Evolutionary conservation across 2,888 invertebrate species (phyloP).

Genomic region (Drosophila buzzatii): DNA sequence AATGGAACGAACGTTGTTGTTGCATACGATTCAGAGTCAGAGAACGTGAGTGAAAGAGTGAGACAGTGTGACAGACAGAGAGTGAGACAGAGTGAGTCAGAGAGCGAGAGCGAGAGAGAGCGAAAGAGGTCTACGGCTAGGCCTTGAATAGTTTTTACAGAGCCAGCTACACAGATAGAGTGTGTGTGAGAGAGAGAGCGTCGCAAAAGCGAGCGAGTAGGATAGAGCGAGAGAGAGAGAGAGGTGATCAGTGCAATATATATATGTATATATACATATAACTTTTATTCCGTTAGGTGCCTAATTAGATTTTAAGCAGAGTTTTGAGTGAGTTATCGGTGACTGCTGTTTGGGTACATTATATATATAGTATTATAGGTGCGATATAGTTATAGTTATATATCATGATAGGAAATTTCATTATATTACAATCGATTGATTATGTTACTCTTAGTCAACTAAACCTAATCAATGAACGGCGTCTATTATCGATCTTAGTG

Average conservation of each 20-base stretch:
- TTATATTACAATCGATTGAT: conserved; percentile 45
- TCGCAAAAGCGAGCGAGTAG: conserved; percentile 4
- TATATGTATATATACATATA: conserved; percentile 12
- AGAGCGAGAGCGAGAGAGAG: conserved; percentile 23
- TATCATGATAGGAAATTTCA: conserved; percentile 40
- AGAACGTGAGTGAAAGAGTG: conserved; percentile 34
- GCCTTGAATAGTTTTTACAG: conserved; percentile 20
- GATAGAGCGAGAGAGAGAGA: conserved; percentile 16
- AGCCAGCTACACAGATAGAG: conserved; percentile 28
- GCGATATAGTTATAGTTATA: conserved; percentile 29
- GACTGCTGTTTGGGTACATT: conserved; percentile 30
- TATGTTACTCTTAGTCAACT: conserved; percentile 38
- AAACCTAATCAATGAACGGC: conserved; percentile 31
- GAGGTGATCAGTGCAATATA: conserved; percentile 47
- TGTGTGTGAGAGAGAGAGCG: conserved; percentile 7
- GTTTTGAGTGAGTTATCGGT: conserved; percentile 46
- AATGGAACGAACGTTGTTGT: conserved; percentile 74
- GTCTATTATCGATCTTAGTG: conserved; percentile 27
- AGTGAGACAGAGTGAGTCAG: conserved; percentile 9
- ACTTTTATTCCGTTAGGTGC: conserved; percentile 27
- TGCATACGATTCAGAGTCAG: conserved; percentile 72
- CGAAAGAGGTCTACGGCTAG: conserved; percentile 19
- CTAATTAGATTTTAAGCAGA: conserved; percentile 35
- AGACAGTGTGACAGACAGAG: conserved; percentile 27
- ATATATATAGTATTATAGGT: conserved; percentile 3